phyloP scores from a whole-genome alignment of 2,888 invertebrate genomes.

The Parochlus steinenii region DNA sequence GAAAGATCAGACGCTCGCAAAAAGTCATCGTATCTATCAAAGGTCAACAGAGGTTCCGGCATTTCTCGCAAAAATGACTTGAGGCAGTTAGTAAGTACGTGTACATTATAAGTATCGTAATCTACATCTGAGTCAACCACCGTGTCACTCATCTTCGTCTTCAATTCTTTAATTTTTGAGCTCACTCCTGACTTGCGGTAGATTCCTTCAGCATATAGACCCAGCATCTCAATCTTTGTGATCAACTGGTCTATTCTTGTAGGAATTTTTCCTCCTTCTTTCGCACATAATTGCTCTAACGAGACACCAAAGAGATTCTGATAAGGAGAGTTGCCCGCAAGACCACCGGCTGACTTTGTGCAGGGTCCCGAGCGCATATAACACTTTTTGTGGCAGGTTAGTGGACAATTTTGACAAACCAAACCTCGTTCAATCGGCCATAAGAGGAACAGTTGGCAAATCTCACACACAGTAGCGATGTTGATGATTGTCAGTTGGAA shows the following conservation, averaged over 20 bases:
- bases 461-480: constrained; percentile 91
- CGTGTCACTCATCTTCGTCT: constrained; percentile 54
- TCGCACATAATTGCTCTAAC: constrained; percentile 51
- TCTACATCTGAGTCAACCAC: constrained; percentile 51
- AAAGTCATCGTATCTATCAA: constrained; percentile 89
- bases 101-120: constrained; percentile 68
- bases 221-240: constrained; percentile 78
- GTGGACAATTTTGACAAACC: constrained; percentile 60
- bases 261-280: constrained; percentile 61
- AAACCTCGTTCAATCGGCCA: constrained; percentile 89
- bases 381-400: constrained; percentile 91
- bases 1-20: constrained; percentile 73
- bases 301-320: constrained; percentile 62
- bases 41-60: constrained; percentile 84
- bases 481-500: constrained; percentile 83
- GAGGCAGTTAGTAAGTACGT: constrained; percentile 76
- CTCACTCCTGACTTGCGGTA: constrained; percentile 84
- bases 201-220: constrained; percentile 81
- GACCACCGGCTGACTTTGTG: constrained; percentile 40
- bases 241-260: constrained; percentile 76
- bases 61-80: constrained; percentile 83
- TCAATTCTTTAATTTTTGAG: constrained; percentile 65
- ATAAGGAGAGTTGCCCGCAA: constrained; percentile 16
- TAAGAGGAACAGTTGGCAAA: constrained; percentile 85
- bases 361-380: constrained; percentile 59